Percentiles rank a stretch among this genome's conserved stretches.
These are phyloP conservation scores for Sebastes iracundus DNA, from an alignment of 2,797 vertebrate species.

Conservation along the genomic window DNA sequence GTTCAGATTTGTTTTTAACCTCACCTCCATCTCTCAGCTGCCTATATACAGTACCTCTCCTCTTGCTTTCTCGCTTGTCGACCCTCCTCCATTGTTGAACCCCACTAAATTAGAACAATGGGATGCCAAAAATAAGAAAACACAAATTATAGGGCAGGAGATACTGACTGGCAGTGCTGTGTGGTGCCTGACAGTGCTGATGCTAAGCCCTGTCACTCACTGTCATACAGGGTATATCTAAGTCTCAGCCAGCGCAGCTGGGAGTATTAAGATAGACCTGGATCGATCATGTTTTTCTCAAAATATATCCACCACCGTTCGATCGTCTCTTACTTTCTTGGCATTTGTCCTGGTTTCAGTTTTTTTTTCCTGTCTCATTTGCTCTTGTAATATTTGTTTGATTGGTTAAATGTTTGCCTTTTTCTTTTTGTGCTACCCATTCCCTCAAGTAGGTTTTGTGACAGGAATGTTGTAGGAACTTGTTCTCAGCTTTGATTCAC, in stretches of 20 bases:
- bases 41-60: not conserved
- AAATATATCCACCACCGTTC: not conserved
- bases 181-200: conserved; percentile 59
- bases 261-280: conserved; percentile 38
- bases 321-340: not conserved
- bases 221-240: conserved; percentile 56
- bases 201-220: conserved; percentile 71
- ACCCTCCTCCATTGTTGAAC: conserved; percentile 14
- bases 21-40: not conserved
- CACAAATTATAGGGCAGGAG: conserved; percentile 62
- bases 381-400: not conserved
- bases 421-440: not conserved
- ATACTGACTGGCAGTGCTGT: conserved; percentile 62
- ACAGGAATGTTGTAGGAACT: not conserved
- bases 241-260: conserved; percentile 27
- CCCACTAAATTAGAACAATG: conserved; percentile 42
- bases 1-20: not conserved
- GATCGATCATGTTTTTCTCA: conserved; percentile 23
- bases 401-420: not conserved
- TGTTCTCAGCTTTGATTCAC: conserved; percentile 13
- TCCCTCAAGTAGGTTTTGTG: not conserved
- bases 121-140: conserved; percentile 56
- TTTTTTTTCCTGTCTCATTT: not conserved
- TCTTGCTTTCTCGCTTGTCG: not conserved
- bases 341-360: not conserved